Evolutionary conservation across 2,797 vertebrate species (phyloP).

Genomic region (Bryconaethiops microstoma): DNA sequence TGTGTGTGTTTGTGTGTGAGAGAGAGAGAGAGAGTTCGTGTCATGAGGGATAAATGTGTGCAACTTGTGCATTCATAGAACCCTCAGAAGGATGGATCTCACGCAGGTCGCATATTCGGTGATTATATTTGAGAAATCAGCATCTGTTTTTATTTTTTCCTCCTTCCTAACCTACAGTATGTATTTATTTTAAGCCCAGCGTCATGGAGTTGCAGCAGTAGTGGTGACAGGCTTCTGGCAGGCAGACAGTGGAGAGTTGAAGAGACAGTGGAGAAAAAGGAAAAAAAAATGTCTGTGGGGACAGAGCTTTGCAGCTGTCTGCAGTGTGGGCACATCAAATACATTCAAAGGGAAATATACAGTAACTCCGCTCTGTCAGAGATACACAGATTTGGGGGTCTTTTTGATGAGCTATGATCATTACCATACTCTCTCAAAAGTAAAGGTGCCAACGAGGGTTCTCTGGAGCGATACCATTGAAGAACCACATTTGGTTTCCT

Average conservation of each 20-base stretch:
- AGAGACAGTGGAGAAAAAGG: slow-evolving; percentile 52
- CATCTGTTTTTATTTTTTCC: slow-evolving; percentile 9
- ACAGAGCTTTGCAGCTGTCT: slow-evolving; percentile 37
- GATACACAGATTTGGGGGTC: background rate
- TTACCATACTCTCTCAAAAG: background rate
- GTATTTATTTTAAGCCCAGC: slow-evolving; percentile 54
- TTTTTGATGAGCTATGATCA: slow-evolving; percentile 1
- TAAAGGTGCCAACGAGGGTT: background rate
- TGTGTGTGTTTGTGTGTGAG: too few species aligned
- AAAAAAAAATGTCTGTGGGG: slow-evolving; percentile 20
- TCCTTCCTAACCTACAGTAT: slow-evolving; percentile 14
- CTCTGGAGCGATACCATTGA: background rate
- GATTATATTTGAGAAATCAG: slow-evolving; percentile 50
- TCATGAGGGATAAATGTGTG: background rate
- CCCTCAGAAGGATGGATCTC: slow-evolving; percentile 26
- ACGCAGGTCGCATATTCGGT: slow-evolving; percentile 19
- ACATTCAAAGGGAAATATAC: slow-evolving; percentile 34
- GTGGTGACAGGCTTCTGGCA: slow-evolving; percentile 63
- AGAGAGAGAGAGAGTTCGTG: slow-evolving; percentile 4
- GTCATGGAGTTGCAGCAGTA: slow-evolving; percentile 36
- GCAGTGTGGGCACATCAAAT: slow-evolving; percentile 39
- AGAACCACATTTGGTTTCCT: background rate
- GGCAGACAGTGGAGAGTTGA: slow-evolving; percentile 67
- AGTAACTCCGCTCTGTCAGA: slow-evolving; percentile 26
- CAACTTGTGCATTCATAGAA: background rate